These are phyloP conservation scores for Polyploca ridens DNA, from an alignment of 2,888 invertebrate species.

Conservation along the genomic window DNA sequence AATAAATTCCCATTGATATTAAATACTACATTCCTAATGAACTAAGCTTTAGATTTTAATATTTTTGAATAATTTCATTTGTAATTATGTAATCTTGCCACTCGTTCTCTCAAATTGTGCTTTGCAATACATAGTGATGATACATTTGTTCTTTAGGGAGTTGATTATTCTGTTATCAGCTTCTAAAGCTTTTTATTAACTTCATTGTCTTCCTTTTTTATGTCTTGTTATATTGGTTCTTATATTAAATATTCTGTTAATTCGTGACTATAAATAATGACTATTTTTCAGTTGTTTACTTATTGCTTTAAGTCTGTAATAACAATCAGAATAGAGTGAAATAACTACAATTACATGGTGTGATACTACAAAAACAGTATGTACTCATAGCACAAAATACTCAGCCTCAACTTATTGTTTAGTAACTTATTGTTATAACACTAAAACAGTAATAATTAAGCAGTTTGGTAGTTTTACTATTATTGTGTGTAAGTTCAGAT, in stretches of 20 bases:
- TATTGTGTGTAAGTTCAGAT: neutral
- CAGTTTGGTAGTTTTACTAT: slow-evolving; percentile 11
- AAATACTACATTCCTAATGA: neutral
- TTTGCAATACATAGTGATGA: neutral
- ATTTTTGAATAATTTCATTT: neutral
- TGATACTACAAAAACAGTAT: slow-evolving; percentile 14
- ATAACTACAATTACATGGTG: too few species aligned
- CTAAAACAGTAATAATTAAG: slow-evolving; percentile 18
- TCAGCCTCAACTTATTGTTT: neutral
- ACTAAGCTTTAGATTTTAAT: neutral
- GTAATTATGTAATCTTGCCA: slow-evolving; percentile 12
- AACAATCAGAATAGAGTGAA: too few species aligned
- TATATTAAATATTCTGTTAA: neutral
- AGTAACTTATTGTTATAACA: slow-evolving; percentile 35
- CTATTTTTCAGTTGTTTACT: neutral
- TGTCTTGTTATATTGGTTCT: neutral
- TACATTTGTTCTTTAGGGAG: neutral
- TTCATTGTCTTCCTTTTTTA: slow-evolving; percentile 2
- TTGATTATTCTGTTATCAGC: neutral
- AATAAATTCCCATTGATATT: too few species aligned
- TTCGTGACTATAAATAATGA: neutral
- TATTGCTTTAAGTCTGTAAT: neutral
- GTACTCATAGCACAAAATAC: slow-evolving; percentile 27
- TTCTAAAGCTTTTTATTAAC: neutral
- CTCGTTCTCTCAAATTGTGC: neutral